Evolutionary conservation across 2,113 vertebrate genomes (phyloP), one percentile per base, ranked within the genome.

Genomic region (Oncorhynchus gorbuscha): DNA sequence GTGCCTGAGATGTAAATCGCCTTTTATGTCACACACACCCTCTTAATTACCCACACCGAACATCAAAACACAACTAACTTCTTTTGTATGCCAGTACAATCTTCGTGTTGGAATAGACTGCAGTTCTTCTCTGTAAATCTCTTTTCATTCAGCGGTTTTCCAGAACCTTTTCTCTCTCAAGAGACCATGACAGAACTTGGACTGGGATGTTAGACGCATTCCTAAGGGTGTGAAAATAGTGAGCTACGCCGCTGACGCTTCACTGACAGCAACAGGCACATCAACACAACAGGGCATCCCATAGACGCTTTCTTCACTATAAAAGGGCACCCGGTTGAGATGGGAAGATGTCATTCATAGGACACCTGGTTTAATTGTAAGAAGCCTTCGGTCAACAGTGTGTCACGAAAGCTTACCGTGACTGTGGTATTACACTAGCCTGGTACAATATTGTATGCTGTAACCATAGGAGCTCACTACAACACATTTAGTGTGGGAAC

Each of bases 111-210:
- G 12, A 26, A 18, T 26, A 13, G 28, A 30, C 65, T 18, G 14
- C 12, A 30, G 26, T 20, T 14, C 3, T 55, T 55, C 12, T 4
- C 51, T 55, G 16, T 55, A 14, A 55, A 55, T 1, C 51, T 55
- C 16, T 16, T 55, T 55, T 55, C 16, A 55, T 55, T 55, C 51
- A 18, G 16, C 3, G 0, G 51, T 32, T 64, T 71, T 76, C 51
- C 55, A 69, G 51, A 24, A 77, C 48, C 45, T 48, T 75, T 73
- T 70, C 22, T 32, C 39, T n/a, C 16, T 30, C 55, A 71, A 74
- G 4, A 78, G 58, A 78, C 67, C 59, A 66, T 77, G 45, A 81
- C 75, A 16, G 66, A 81, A 81, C 45, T 66, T 48, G 6, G 24
- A 55, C 39, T 65, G 22, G 20, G 64, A 71, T 64, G 55, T 9